A percentile compares a stretch with the other conserved stretches of the same genome.
These are phyloP conservation scores for Rostratula benghalensis DNA, from an alignment of 2,113 vertebrate species.

Conservation along the genomic window DNA sequence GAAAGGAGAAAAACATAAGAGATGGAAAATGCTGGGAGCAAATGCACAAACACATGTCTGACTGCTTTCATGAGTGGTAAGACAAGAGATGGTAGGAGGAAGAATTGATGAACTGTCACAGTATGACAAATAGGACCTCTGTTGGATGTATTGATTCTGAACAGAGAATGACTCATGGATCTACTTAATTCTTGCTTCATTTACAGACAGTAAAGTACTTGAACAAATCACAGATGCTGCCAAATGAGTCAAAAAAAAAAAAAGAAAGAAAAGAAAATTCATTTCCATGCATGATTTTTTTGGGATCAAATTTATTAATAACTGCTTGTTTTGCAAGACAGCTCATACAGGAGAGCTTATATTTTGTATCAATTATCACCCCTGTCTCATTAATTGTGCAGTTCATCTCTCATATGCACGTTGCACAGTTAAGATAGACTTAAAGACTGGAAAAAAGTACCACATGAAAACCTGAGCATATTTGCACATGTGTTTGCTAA, in stretches of 20 bases:
- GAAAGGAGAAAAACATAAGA: not conserved
- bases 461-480: not conserved
- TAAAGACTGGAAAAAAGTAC: not conserved
- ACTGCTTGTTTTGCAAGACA: not conserved
- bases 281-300: not conserved
- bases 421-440: not conserved
- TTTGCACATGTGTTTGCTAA: not conserved
- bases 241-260: constrained; percentile 33
- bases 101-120: constrained; percentile 64
- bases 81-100: constrained; percentile 3
- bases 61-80: constrained; percentile 11
- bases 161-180: constrained; percentile 60
- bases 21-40: constrained; percentile 24
- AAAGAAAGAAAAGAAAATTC: too few species aligned
- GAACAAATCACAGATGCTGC: constrained; percentile 58
- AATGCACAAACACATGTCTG: not conserved
- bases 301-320: not conserved
- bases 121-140: constrained; percentile 60
- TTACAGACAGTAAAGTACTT: constrained; percentile 29
- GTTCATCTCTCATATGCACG: not conserved
- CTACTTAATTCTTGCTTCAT: constrained; percentile 55
- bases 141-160: constrained; percentile 55
- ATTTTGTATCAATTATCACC: not conserved
- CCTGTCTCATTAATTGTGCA: not conserved
- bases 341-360: not conserved